Conservation (phyloP, 2,113 vertebrate species). For the Etheostoma cragini region DNA sequence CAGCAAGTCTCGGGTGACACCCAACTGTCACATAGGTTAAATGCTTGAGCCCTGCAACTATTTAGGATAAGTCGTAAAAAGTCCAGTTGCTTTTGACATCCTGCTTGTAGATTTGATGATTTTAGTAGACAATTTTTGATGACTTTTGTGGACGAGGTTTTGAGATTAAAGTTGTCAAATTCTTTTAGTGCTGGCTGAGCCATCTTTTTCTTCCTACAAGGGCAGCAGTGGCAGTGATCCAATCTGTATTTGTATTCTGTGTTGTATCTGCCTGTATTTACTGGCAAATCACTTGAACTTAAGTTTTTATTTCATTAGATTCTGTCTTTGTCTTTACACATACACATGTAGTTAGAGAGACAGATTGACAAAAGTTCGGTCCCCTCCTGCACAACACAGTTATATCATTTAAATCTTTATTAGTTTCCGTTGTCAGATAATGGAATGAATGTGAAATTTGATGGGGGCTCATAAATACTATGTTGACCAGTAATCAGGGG, state of each 20-base stretch:
- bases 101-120: background rate
- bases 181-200: background rate
- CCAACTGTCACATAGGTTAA: background rate
- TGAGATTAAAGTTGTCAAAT: background rate
- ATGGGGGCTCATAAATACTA: background rate
- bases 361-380: background rate
- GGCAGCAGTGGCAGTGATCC: background rate
- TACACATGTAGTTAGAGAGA: background rate
- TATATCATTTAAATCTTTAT: background rate
- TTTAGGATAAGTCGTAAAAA: background rate
- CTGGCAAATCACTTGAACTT: background rate
- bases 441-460: background rate
- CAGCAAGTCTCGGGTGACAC: background rate
- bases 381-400: too few species aligned
- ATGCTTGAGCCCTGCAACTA: background rate
- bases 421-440: background rate
- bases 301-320: background rate
- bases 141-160: conserved; percentile 1
- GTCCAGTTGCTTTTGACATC: background rate
- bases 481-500: background rate
- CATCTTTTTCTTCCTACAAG: background rate
- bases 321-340: background rate
- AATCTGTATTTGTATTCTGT: too few species aligned
- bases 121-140: background rate
- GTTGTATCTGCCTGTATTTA: background rate